phyloP scores from a whole-genome alignment of 1,140 invertebrate species.

The Drosophila obscura region DNA sequence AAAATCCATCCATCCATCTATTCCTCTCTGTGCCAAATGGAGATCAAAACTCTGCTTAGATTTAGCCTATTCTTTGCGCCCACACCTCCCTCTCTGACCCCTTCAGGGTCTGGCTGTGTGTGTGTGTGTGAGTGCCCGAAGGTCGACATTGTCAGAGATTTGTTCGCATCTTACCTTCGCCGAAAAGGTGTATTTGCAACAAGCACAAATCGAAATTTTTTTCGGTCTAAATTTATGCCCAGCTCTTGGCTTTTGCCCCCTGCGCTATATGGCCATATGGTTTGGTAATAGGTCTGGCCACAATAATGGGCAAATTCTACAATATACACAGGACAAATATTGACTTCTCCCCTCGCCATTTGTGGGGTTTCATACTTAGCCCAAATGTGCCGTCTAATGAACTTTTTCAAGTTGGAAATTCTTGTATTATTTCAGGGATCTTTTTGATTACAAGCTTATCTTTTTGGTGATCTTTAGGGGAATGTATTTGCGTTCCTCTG shows the following conservation, averaged over 20 bases:
- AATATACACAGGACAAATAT: not conserved
- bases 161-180: slow-evolving; percentile 45
- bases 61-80: not conserved
- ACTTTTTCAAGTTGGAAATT: no score
- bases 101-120: not conserved
- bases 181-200: slow-evolving; percentile 24
- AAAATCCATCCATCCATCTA: slow-evolving; percentile 10
- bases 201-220: slow-evolving; percentile 5
- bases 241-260: slow-evolving; percentile 1
- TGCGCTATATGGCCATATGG: slow-evolving; percentile 1
- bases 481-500: no score
- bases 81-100: no score
- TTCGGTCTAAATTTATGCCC: slow-evolving; percentile 30
- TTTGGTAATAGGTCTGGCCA: slow-evolving; percentile 7
- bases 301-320: no score
- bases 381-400: no score
- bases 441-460: no score
- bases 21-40: slow-evolving; percentile 10
- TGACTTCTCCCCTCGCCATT: no score
- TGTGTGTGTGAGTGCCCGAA: slow-evolving; percentile 22
- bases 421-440: no score
- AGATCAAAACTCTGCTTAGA: slow-evolving; percentile 7
- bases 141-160: slow-evolving; percentile 40
- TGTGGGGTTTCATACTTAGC: no score
- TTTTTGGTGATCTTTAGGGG: no score